Evolutionary conservation across 2,113 vertebrate genomes (phyloP), one percentile per base, ranked within the genome.

Genomic region (Dendropsophus ebraccatus): DNA sequence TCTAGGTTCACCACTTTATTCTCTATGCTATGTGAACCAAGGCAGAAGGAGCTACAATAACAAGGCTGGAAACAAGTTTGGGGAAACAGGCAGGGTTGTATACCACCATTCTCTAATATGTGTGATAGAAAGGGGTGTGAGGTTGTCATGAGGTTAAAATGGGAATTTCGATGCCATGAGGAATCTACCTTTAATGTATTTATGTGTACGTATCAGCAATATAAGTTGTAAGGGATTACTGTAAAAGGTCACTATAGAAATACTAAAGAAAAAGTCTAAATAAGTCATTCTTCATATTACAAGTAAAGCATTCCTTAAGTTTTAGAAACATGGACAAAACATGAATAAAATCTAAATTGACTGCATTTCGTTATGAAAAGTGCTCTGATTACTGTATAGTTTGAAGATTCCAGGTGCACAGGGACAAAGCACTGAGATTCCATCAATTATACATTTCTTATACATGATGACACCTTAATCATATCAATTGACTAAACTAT

Each of bases 381-480:
- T 72, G 17, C 23, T 10, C 16, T 72, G 69, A 72, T 72, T 72
- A 30, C 32, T 21, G 32, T 67, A 23, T 56, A 32, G 62, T 11
- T 32, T 10, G 35, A 72, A 23, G 69, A 41, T 72, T 41, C 69
- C 69, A 72, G 69, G 69, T 72, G 69, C 28, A 30, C 60, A 23
- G 69, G 69, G 69, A 67, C 69, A 72, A 41, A 41, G 69, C 14
- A 21, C 69, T 41, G 32, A 72, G 35, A 72, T 72, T 72, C 35
- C 12, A 41, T 72, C 69, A 72, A 72, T 72, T 41, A 9, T 72
- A 72, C 35, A 41, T 72, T 62, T 2, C 32, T 41, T 72, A 21
- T 72, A 21, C 37, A 72, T 41, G 19, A 72, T 37, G 69, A 72
- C 35, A 23, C 35, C 23, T 10, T 41, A 72, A 72, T 72, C 32